Conservation (phyloP, 2,797 vertebrate species). For the Champsocephalus esox region DNA sequence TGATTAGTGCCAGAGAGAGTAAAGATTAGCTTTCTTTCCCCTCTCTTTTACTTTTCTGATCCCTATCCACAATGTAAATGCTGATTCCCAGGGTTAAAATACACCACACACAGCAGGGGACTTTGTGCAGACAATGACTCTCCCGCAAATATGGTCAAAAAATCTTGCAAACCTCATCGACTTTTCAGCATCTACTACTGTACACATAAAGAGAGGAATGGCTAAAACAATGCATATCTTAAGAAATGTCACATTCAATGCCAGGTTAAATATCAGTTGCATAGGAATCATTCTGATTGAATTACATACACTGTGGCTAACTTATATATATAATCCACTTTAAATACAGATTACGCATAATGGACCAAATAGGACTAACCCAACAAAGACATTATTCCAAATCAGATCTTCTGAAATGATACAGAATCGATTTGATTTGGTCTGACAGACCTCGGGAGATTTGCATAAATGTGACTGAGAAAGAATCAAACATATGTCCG, state of each 20-base stretch:
- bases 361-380: conserved; percentile 17
- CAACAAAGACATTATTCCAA: conserved; percentile 33
- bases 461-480: conserved; percentile 45
- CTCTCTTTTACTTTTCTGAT: conserved; percentile 13
- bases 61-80: conserved; percentile 21
- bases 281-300: conserved; percentile 38
- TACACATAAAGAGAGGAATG: conserved; percentile 7
- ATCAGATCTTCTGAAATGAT: conserved; percentile 37
- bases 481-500: conserved; percentile 55
- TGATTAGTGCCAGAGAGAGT: conserved; percentile 11
- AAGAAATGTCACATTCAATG: conserved; percentile 33
- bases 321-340: conserved; percentile 43
- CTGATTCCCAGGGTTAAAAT: conserved; percentile 40
- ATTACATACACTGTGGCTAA: conserved; percentile 39
- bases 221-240: conserved; percentile 33
- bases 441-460: conserved; percentile 46
- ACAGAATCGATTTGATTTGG: conserved; percentile 36
- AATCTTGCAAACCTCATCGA: conserved; percentile 24
- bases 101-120: conserved; percentile 46
- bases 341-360: conserved; percentile 38
- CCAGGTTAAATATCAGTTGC: conserved; percentile 49
- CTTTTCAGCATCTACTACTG: conserved; percentile 4
- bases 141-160: conserved; percentile 33
- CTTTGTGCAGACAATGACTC: conserved; percentile 26
- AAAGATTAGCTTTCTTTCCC: conserved; percentile 15